Evolutionary conservation across 2,888 invertebrate genomes (phyloP), one percentile per base, ranked within the genome.

Genomic region (Melieria crassipennis): DNA sequence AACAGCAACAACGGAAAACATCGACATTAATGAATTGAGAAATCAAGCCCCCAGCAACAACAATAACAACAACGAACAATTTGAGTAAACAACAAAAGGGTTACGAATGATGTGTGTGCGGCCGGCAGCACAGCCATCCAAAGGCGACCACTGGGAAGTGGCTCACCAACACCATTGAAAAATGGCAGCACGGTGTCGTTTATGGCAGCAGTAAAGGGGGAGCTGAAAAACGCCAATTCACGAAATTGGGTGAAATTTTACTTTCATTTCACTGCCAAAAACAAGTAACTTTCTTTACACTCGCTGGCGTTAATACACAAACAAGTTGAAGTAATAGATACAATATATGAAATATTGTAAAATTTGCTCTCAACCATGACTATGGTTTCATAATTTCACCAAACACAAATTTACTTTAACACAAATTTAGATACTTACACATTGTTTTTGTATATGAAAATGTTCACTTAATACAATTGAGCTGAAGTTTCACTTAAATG

Each of bases 241-340:
- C 45, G 72, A 76, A 80, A 79, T 77, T 79, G 76, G 78, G 81
- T 77, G 81, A 81, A 81, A 81, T 81, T 81, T 79, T 79, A 81
- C 81, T 81, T 81, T 81, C 78, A 76, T 79, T 79, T 66, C 60
- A 13, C 30, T 30, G 30, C 30, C 30, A 30, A 30, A 30, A 56
- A 57, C 16, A 45, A 10, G 58, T 11, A 58, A 58, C 16, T 58
- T 5, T 10, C 10, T 58, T 16, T 58, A 16, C 11, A 42, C 30
- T 10, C 58, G 5, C 16, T 58, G n/a, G 52, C 13, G 11, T 52
- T 52, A 5, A 30, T 30, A 30, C 30, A 30, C 30, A 30, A 3
- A 30, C 2, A 3, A 3, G 30, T 30, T 30, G 30, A 30, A 30
- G 30, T 3, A 30, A 3, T 0, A 48, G 10, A 6, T 6, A 16